Percentiles rank a stretch among this genome's conserved stretches.
Evolutionary conservation across 2,888 invertebrate genomes (phyloP).

Genomic region (Calameuta filiformis): DNA sequence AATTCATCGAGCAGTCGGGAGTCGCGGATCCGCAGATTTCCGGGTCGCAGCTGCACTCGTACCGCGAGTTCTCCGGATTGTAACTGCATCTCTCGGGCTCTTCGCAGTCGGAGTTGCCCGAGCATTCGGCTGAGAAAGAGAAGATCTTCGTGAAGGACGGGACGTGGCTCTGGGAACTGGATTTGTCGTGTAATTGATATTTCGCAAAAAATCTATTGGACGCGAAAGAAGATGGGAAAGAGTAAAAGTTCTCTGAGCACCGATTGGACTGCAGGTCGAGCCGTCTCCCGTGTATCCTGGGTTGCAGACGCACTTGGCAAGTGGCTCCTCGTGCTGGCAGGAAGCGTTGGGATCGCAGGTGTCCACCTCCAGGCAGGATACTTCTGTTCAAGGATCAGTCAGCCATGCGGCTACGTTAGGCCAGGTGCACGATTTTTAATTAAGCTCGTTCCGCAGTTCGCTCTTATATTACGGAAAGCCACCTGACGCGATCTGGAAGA

Average conservation of each 20-base stretch:
- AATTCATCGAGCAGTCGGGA: constrained; percentile 57
- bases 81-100: constrained; percentile 80
- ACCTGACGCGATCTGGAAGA: not conserved
- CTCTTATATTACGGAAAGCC: not conserved
- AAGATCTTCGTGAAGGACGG: not conserved
- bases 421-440: not conserved
- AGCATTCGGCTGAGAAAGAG: constrained; percentile 70
- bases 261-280: constrained; percentile 75
- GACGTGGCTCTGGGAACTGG: not conserved
- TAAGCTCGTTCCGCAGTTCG: not conserved
- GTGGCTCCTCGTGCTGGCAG: constrained; percentile 76
- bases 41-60: constrained; percentile 82
- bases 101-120: constrained; percentile 74
- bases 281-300: constrained; percentile 88
- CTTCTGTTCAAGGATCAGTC: constrained; percentile 54
- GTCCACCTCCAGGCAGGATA: constrained; percentile 71
- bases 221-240: not conserved
- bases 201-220: not conserved
- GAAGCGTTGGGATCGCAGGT: constrained; percentile 81
- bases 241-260: constrained; percentile 55
- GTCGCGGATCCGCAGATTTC: constrained; percentile 66
- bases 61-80: constrained; percentile 69
- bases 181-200: not conserved
- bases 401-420: not conserved
- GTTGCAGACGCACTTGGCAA: constrained; percentile 82